A percentile compares a stretch with the other conserved stretches of the same genome.
These are phyloP conservation scores for Cyprinodon tularosa DNA, from an alignment of 2,113 vertebrate species.

Conservation along the genomic window DNA sequence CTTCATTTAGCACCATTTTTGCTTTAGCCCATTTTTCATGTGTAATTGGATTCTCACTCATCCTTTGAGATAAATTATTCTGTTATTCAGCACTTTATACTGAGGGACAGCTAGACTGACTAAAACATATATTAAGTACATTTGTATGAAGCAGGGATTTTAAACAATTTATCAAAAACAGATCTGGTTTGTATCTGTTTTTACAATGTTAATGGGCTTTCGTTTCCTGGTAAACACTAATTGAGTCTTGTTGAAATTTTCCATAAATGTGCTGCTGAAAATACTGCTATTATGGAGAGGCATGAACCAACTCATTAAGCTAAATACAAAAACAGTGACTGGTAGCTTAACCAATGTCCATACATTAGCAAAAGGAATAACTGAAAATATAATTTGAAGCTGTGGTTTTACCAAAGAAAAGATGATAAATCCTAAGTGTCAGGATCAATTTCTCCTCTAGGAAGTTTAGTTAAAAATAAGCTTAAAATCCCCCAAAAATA, in stretches of 20 bases:
- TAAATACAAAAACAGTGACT: neutral
- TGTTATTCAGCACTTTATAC: constrained; percentile 5
- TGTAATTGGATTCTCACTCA: constrained; percentile 3
- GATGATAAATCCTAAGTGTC: constrained; percentile 32
- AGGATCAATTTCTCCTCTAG: constrained; percentile 20
- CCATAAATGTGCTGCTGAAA: neutral
- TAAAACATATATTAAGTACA: neutral
- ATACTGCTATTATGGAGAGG: constrained; percentile 23
- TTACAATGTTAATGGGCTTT: neutral
- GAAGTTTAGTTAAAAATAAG: constrained; percentile 28
- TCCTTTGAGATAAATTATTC: neutral
- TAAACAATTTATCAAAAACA: neutral
- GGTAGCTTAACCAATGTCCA: constrained; percentile 41
- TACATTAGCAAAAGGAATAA: constrained; percentile 19
- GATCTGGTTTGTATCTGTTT: neutral
- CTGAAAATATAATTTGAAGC: constrained; percentile 23
- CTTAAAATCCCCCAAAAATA: constrained; percentile 7
- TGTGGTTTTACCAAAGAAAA: constrained; percentile 17
- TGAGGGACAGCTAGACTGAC: constrained; percentile 29
- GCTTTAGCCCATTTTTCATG: constrained; percentile 20
- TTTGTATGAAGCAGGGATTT: neutral
- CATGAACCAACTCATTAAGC: neutral
- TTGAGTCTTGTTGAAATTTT: neutral
- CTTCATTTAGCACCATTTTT: constrained; percentile 12
- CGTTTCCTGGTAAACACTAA: constrained; percentile 3